Base-by-base conservation (phyloP, 2,888 invertebrate genomes). In the Osmoderma eremita region DNA sequence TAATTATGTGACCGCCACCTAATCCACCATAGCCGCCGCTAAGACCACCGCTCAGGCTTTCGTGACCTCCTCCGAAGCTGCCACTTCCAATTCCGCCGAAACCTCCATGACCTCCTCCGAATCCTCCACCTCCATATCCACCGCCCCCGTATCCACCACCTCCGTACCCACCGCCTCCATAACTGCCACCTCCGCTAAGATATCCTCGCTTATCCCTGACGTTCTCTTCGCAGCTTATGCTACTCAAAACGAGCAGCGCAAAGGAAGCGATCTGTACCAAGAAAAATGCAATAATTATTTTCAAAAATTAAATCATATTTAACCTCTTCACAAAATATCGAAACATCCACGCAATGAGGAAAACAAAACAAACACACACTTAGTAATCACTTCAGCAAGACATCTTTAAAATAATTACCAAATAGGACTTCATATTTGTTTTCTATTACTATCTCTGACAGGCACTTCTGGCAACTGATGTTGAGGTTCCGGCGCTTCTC, bases 131-230 rank as follows among this genome's bases (percentile, higher is more conserved):
- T 22, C 65, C 58, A 24, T 30, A 48, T 12, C 65, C 65, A 8
- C 49, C 45, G n/a, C 65, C 65, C 18, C 56, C 58, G 18, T 17
- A 54, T 3, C 65, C 65, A 10, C 65, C 58, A 22, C 56, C 50
- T 49, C 65, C 58, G 69, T 74, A 78, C 78, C 71, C 73, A 78
- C 71, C 72, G 74, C 75, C 10, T 54, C 71, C 39, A 17, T 69
- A 65, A 15, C 70, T 70, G 12, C 70, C 71, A 3, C 65, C 64
- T 15, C 69, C 67, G 10, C 72, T 69, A 61, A 71, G 71, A 12
- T 61, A 74, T 50, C 61, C 63, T 22, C 72, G 58, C 30, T 61
- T 61, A 4, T 61, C 45, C 45, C 58, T 61, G n/a, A 30, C 58
- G n/a, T 48, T 41, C 13, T 61, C 58, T 61, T 61, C 42, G n/a